Evolutionary conservation across 2,888 invertebrate genomes (phyloP).

Genomic region (Eilema caniola): DNA sequence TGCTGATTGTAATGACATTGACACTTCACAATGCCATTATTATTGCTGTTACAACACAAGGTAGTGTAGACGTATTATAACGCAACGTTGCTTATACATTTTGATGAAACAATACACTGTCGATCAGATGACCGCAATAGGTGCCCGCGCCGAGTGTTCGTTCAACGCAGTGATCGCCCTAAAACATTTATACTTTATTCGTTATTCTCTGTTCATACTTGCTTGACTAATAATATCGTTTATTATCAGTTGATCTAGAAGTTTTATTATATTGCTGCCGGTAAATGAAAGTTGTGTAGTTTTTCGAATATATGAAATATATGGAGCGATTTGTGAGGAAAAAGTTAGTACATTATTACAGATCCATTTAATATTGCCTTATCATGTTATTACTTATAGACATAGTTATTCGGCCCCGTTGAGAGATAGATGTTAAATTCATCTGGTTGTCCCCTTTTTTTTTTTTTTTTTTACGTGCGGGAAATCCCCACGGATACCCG

Average conservation of each 20-base stretch:
- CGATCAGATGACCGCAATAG: too few relatives aligned
- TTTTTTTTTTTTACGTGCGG: too few relatives aligned
- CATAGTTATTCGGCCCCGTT: conserved; percentile 5
- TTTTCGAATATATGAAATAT: conserved; percentile 11
- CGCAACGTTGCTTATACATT: too few relatives aligned
- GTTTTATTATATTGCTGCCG: conserved; percentile 18
- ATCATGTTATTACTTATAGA: conserved; percentile 7
- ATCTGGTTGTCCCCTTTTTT: too few relatives aligned
- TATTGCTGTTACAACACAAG: too few relatives aligned
- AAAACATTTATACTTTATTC: conserved; percentile 16
- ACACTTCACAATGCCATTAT: too few relatives aligned
- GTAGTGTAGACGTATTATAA: too few relatives aligned
- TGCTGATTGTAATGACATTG: too few relatives aligned
- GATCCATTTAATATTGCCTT: conserved; percentile 16
- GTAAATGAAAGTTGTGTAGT: conserved; percentile 17
- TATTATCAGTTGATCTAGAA: conserved; percentile 20
- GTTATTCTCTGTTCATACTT: conserved; percentile 10
- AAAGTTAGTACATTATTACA: conserved; percentile 10
- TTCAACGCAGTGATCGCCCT: background rate
- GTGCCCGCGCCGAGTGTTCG: background rate
- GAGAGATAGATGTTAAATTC: background rate
- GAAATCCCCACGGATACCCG: too few relatives aligned
- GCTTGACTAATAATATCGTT: conserved; percentile 17
- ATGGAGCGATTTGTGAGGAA: conserved; percentile 8
- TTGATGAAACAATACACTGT: too few relatives aligned